A percentile compares a stretch with the other conserved stretches of the same genome.
These are phyloP conservation scores for Toxonevra muliebris DNA, from an alignment of 2,888 invertebrate genomes.

Conservation along the genomic window DNA sequence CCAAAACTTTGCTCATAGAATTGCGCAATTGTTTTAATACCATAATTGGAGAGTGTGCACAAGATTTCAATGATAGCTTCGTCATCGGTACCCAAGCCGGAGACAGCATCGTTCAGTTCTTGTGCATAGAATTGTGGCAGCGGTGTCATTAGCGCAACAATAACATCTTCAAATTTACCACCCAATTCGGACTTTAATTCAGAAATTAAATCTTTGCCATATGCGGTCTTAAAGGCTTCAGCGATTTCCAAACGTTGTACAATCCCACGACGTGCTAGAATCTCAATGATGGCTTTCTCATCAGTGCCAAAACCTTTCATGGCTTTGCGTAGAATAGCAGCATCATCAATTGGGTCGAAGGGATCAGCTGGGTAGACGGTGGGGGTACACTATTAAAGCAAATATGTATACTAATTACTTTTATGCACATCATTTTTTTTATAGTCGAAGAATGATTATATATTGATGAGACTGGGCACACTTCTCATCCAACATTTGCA, in stretches of 20 bases:
- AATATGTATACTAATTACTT: too few relatives aligned
- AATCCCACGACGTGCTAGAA: conserved; percentile 87
- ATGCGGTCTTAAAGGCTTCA: conserved; percentile 89
- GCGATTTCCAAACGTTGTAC: conserved; percentile 91
- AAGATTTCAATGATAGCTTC: conserved; percentile 92
- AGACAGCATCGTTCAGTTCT: conserved; percentile 86
- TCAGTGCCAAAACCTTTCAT: conserved; percentile 95
- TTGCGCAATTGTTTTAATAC: conserved; percentile 83
- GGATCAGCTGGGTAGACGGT: conserved; percentile 88
- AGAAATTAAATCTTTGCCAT: conserved; percentile 85
- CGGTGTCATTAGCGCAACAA: conserved; percentile 90
- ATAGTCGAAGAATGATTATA: too few relatives aligned
- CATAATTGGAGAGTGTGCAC: conserved; percentile 90
- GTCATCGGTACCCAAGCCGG: conserved; percentile 88
- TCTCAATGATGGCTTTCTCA: conserved; percentile 89
- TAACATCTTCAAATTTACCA: conserved; percentile 89
- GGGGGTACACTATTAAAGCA: conserved; percentile 77
- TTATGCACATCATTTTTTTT: too few relatives aligned
- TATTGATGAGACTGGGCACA: too few relatives aligned
- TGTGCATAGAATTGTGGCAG: conserved; percentile 90
- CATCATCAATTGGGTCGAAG: conserved; percentile 86
- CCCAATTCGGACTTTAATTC: conserved; percentile 89
- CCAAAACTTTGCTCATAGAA: conserved; percentile 88
- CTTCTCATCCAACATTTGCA: too few relatives aligned
- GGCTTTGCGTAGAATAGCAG: conserved; percentile 83